Conservation (phyloP, 2,888 invertebrate genomes). For the Pyrrhosoma nymphula region DNA sequence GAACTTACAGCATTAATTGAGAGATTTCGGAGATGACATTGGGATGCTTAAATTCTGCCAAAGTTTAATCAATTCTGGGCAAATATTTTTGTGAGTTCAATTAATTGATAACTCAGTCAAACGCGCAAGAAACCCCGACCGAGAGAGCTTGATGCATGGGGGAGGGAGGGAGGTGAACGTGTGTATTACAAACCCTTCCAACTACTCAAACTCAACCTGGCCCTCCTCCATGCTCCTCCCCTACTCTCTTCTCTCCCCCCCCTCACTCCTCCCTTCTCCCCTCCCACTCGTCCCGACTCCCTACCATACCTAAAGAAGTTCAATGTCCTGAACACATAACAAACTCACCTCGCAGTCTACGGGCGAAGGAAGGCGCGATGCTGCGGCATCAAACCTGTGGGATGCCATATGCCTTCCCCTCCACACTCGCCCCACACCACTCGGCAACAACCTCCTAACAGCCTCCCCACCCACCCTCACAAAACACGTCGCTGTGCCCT, state of each 20-base stretch:
- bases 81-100: neutral
- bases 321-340: slow-evolving; percentile 64
- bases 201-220: neutral
- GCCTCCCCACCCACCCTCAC: neutral
- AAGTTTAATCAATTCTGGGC: neutral
- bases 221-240: neutral
- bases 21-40: neutral
- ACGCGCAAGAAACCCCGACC: neutral
- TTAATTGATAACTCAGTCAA: neutral
- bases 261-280: neutral
- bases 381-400: neutral
- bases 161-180: neutral
- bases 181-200: neutral
- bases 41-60: neutral
- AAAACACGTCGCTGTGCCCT: neutral
- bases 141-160: neutral
- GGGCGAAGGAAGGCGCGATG: slow-evolving; percentile 35
- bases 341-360: slow-evolving; percentile 60
- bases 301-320: slow-evolving; percentile 55
- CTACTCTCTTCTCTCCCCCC: neutral
- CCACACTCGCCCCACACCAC: neutral
- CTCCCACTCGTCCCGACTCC: slow-evolving; percentile 19
- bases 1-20: too few species aligned
- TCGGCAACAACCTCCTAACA: too few species aligned
- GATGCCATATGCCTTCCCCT: slow-evolving; percentile 11